Evolutionary conservation across 1,140 invertebrate species (phyloP).

Genomic region (Copidosoma floridanum): DNA sequence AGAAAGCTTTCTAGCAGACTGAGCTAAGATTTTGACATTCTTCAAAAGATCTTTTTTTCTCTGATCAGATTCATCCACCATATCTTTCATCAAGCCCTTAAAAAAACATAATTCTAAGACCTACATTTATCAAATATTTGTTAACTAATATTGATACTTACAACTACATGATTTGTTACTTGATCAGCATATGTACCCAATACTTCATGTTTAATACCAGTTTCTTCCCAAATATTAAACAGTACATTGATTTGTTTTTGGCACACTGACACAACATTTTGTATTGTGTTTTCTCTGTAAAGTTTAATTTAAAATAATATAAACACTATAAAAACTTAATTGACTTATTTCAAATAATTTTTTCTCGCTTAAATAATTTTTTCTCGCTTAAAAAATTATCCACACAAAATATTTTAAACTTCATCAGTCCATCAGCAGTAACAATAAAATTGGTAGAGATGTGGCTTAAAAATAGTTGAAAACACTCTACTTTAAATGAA

Average conservation of each 20-base stretch:
- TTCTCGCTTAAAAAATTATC: no score
- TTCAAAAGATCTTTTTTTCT: conserved; percentile 35
- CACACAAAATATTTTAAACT: no score
- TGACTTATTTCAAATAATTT: no score
- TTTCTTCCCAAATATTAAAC: conserved; percentile 34
- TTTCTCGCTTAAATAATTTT: no score
- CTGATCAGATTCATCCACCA: conserved; percentile 39
- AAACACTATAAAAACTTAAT: no score
- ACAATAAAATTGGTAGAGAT: no score
- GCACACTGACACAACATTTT: conserved; percentile 10
- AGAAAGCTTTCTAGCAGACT: conserved; percentile 31
- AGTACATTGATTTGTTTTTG: conserved; percentile 17
- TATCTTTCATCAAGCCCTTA: conserved; percentile 40
- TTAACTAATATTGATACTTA: conserved; percentile 9
- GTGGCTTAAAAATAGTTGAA: no score
- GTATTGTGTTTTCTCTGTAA: conserved; percentile 8
- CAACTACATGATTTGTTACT: conserved; percentile 29
- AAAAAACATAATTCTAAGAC: conserved; percentile 3
- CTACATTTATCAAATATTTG: neutral
- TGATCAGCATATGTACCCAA: conserved; percentile 29
- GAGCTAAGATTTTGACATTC: conserved; percentile 34
- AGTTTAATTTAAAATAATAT: neutral
- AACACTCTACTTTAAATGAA: no score
- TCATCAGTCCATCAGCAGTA: no score
- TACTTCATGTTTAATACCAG: conserved; percentile 29